These are phyloP conservation scores for Penaeus japonicus DNA, from an alignment of 1,140 invertebrate species.

Conservation along the genomic window DNA sequence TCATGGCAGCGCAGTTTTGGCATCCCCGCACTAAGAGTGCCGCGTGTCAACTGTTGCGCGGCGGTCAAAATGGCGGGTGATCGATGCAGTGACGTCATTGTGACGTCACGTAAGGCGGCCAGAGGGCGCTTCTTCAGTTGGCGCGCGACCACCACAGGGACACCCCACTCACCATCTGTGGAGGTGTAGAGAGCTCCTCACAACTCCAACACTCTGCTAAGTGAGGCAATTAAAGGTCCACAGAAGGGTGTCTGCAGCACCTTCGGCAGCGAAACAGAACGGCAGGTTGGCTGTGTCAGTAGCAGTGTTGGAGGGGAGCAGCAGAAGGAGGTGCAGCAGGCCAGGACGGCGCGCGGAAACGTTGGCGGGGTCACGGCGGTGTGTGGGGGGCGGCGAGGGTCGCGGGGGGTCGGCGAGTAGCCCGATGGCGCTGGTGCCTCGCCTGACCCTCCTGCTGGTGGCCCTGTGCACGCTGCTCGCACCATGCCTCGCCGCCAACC, in stretches of 20 bases:
- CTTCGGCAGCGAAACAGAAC: background rate
- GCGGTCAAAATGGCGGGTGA: constrained; percentile 45
- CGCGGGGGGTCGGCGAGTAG: constrained; percentile 19
- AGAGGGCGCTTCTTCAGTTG: constrained; percentile 41
- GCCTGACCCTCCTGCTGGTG: constrained; percentile 25
- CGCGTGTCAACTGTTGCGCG: constrained; percentile 48
- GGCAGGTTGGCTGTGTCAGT: constrained; percentile 17
- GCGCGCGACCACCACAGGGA: constrained; percentile 30
- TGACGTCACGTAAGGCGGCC: constrained; percentile 25
- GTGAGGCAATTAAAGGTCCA: background rate
- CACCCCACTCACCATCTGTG: constrained; percentile 11
- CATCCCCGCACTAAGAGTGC: constrained; percentile 16
- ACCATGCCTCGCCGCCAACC: constrained; percentile 23
- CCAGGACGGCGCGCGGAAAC: constrained; percentile 40
- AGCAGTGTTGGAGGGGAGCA: constrained; percentile 17
- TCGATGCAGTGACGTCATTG: constrained; percentile 32
- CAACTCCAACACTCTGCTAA: background rate
- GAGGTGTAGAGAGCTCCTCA: constrained; percentile 11
- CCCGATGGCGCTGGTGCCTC: background rate
- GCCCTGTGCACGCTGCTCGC: constrained; percentile 3
- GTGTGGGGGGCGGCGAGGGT: constrained; percentile 34
- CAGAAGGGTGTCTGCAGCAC: background rate
- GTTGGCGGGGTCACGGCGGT: constrained; percentile 41
- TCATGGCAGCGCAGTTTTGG: no score
- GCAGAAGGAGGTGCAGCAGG: background rate